Evolutionary conservation across 1,140 invertebrate species (phyloP), one percentile per base, ranked within the genome.

Genomic region (Chironomus striatipennis): DNA sequence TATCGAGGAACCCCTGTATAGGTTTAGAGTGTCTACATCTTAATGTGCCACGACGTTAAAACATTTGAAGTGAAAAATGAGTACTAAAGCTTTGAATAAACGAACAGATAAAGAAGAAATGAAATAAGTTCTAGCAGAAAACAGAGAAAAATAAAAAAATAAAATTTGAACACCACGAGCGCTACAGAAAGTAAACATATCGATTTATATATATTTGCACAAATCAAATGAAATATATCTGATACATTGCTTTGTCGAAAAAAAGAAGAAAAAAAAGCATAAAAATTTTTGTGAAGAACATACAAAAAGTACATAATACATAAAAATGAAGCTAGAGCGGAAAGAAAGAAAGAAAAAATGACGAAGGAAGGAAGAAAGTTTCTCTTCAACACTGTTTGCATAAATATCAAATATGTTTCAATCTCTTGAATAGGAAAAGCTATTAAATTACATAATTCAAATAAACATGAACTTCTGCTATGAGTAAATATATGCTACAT

Each of bases 341-440:
- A 34, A 34, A 34, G 24, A n/a, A 43, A 7, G 43, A 47, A 1
- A 47, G 43, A 57, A 57, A 10, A 47, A 47, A 47, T 2, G 8
- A 10, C 7, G 43, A 47, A 47, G 15, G 43, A 57, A 57, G 47
- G 47, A 57, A 57, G 47, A n/a, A 57, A 57, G n/a, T 57, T 57
- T 57, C 15, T n/a, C n/a, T 57, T 15, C 4, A 57, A n/a, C 47
- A n/a, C 8, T 57, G 47, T 57, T 57, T 34, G 24, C 24, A 34
- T 34, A n/a, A 57, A 57, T 57, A 57, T 57, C 47, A 57, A 57
- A 57, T 57, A 57, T 57, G 9, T 57, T 57, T 57, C 47, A 57
- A 57, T 57, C 47, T 57, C n/a, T 1, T 57, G 12, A 57, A 57
- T 57, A 57, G 47, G 4, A 57, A 57, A 57, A 5, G 47, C 47